Percentiles rank a stretch among this genome's conserved stretches.
Conservation (phyloP, 2,888 invertebrate genomes). For the Hermodice carunculata region DNA sequence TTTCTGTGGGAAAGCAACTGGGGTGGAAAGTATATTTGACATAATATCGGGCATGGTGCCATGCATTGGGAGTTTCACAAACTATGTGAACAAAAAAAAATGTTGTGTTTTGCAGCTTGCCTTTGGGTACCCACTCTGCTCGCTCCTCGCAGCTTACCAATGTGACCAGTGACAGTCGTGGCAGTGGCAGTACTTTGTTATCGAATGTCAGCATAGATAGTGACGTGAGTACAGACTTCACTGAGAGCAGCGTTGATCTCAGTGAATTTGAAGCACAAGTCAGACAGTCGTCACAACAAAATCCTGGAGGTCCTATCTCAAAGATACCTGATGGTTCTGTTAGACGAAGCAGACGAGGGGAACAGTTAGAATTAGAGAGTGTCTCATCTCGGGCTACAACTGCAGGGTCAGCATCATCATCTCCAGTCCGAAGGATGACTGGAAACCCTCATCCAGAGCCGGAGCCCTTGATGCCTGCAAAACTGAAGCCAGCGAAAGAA, state of each 20-base stretch:
- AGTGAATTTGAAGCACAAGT: too few species aligned
- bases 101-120: too few species aligned
- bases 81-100: too few species aligned
- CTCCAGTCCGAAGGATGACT: too few species aligned
- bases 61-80: too few species aligned
- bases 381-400: constrained; percentile 7
- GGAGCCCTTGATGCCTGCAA: constrained; percentile 75
- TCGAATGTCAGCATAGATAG: constrained; percentile 62
- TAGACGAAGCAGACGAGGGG: neutral
- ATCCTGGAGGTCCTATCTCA: too few species aligned
- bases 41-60: too few species aligned
- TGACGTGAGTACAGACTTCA: constrained; percentile 42
- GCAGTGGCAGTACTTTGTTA: constrained; percentile 43
- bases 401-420: neutral
- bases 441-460: constrained; percentile 34
- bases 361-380: constrained; percentile 14
- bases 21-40: too few species aligned
- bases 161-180: neutral
- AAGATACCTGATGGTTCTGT: neutral
- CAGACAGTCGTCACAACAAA: too few species aligned
- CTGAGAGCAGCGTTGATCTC: constrained; percentile 28
- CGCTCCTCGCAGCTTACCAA: too few species aligned
- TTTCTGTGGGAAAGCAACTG: too few species aligned
- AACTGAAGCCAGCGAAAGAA: constrained; percentile 76
- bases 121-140: too few species aligned